Percentiles rank a stretch among this genome's conserved stretches.
Conservation (phyloP, 2,113 vertebrate species). For the Syngnathus typhle region DNA sequence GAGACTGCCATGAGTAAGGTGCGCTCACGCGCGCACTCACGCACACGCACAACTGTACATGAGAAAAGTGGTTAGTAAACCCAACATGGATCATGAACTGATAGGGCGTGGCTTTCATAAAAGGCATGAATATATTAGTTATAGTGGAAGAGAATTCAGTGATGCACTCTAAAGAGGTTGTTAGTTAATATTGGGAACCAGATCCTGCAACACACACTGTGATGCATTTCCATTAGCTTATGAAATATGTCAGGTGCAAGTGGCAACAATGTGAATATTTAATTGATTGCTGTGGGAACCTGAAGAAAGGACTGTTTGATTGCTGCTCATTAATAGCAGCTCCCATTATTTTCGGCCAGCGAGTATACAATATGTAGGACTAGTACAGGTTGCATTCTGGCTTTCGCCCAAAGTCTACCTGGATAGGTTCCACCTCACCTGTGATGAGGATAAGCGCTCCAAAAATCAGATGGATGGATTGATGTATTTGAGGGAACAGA, state of each 20-base stretch:
- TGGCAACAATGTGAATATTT: slow-evolving; percentile 5
- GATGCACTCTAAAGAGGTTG: not conserved
- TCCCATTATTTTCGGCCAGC: not conserved
- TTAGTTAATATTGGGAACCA: slow-evolving; percentile 6
- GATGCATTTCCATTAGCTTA: not conserved
- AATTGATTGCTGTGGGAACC: not conserved
- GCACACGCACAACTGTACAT: slow-evolving; percentile 41
- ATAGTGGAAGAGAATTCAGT: not conserved
- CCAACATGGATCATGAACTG: slow-evolving; percentile 1
- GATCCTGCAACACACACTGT: slow-evolving; percentile 3
- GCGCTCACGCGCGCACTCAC: not conserved
- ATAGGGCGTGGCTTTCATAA: slow-evolving; percentile 21
- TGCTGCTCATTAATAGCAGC: not conserved
- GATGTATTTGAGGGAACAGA: not conserved
- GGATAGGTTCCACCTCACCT: not conserved
- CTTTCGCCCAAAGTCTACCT: not conserved
- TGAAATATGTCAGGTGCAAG: not conserved
- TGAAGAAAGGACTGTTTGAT: not conserved
- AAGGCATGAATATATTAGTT: slow-evolving; percentile 2
- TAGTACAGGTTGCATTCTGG: not conserved
- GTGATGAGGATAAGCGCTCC: not conserved
- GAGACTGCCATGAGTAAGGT: slow-evolving; percentile 10
- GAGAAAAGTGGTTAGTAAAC: slow-evolving; percentile 25
- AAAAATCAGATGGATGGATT: not conserved
- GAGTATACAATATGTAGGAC: not conserved